Evolutionary conservation across 2,888 invertebrate species (phyloP).

Genomic region (Arrhopalites spinosus): DNA sequence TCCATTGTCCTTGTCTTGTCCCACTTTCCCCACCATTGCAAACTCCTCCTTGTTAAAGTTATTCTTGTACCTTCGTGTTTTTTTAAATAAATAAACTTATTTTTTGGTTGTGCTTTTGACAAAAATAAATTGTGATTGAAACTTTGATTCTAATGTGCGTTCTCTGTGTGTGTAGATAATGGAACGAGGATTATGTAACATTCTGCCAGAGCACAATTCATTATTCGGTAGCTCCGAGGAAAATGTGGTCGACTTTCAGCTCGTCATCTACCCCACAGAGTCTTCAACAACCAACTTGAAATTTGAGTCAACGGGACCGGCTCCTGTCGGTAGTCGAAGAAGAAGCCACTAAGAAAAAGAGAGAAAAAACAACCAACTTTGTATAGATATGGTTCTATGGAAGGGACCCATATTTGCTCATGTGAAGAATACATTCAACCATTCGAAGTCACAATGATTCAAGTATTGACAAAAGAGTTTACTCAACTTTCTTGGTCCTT

Average conservation of each 20-base stretch:
- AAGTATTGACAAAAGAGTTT: no score
- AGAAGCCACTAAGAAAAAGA: slow-evolving; percentile 11
- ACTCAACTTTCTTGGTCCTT: no score
- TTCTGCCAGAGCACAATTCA: slow-evolving; percentile 15
- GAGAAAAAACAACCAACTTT: background rate
- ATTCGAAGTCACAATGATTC: no score
- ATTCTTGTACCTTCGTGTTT: no score
- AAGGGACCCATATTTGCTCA: no score
- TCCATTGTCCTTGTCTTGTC: no score
- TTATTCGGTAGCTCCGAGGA: slow-evolving; percentile 25
- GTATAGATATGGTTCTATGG: background rate
- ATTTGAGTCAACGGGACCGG: background rate
- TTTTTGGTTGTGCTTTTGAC: background rate
- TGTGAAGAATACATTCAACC: no score
- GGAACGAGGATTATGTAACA: slow-evolving; percentile 14
- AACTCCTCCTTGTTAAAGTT: no score
- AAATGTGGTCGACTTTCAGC: slow-evolving; percentile 18
- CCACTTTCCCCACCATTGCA: no score
- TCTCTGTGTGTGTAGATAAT: slow-evolving; percentile 12
- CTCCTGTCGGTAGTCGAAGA: background rate
- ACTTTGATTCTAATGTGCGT: background rate
- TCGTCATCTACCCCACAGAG: slow-evolving; percentile 10
- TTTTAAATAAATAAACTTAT: no score
- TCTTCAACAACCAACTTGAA: no score
- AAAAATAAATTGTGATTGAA: background rate